Evolutionary conservation across 2,113 vertebrate species (phyloP), one percentile per base, ranked within the genome.

Genomic region (Rallus limicola): DNA sequence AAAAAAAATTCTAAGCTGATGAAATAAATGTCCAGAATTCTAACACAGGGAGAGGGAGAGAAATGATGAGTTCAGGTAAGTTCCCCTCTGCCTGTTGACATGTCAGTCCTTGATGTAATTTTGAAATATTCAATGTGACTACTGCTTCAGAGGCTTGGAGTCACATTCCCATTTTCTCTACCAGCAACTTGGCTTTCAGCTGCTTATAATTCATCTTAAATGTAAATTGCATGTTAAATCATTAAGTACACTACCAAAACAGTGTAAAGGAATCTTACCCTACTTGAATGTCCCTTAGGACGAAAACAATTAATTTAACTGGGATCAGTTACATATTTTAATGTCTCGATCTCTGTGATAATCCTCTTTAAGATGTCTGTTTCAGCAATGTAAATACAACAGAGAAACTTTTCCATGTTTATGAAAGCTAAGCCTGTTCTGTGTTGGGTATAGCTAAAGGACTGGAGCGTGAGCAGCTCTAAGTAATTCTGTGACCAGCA

Each of bases 321-420:
- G 78, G 77, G 89, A 97, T 97, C 98, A 97, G 94, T 97, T 97
- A 96, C 44, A 16, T 94, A 93, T 98, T 97, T 94, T 94, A 94
- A 83, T 91, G 79, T 87, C 86, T 93, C 92, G 92, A 94, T 77
- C 82, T 93, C 56, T 72, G 52, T 7, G 60, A 80, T 97, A 97
- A 97, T 96, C 95, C 88, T 96, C 80, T 96, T 91, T 95, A 98
- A 98, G 84, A 94, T 48, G 53, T 91, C 58, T 94, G 67, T 92
- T 36, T 88, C 87, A 83, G 84, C 86, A 90, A 95, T 95, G 97
- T 72, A 78, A 92, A 92, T 93, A 67, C 29, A 96, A 90, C 65
- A 92, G 78, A 86, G 42, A 88, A 96, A 95, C 59, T 96, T 96
- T 88, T 33, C 42, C 33, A 10, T 60, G 0, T 86, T 95, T 94